Base-by-base conservation (phyloP, 1,140 invertebrate species). In the Drosophila kepulauana region DNA sequence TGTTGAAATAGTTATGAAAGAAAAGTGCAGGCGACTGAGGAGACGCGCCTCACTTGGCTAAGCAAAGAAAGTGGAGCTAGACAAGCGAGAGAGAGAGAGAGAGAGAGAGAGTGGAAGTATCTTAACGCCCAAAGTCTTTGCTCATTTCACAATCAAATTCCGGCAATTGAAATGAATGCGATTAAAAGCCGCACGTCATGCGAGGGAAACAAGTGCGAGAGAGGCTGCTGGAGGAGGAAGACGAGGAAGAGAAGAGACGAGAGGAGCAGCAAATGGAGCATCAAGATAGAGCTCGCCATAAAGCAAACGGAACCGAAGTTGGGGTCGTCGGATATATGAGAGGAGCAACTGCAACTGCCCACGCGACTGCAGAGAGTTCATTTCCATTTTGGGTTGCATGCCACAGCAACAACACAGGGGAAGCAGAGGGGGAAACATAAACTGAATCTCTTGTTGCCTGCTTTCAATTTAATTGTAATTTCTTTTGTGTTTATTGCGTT, bases 391-490 rank as follows among this genome's bases (percentile, higher is more conserved):
- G 74, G 69, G 67, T 87, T 87, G 84, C 84, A 87, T 87, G 84
- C 87, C 84, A 78, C 84, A 80, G 62, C 73, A 43, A 35, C 13
- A 49, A 1, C 0, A 41, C 1, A 4, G 13, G 45, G 41, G 65
- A 33, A 63, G 5, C 0, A 6, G n/a, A 15, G 16, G 61, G 52
- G 79, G 45, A 69, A 70, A 66, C 8, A 59, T 66, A 56, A 64
- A 57, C 78, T 81, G 48, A 75, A 75, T 70, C 72, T 75, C 49
- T 59, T 38, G 65, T 38, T 59, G 59, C 62, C 58, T 79, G 84
- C 81, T 89, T 87, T 87, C 80, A 87, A 87, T 89, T 87, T 87
- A 87, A 87, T 88, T 87, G 84, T 89, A 87, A 84, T 87, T 87
- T 87, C 85, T 87, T 87, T 87, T 88, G 82, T 87, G 84, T 87